phyloP scores from a whole-genome alignment of 2,113 vertebrate genomes.

The Syrrhaptes paradoxus region DNA sequence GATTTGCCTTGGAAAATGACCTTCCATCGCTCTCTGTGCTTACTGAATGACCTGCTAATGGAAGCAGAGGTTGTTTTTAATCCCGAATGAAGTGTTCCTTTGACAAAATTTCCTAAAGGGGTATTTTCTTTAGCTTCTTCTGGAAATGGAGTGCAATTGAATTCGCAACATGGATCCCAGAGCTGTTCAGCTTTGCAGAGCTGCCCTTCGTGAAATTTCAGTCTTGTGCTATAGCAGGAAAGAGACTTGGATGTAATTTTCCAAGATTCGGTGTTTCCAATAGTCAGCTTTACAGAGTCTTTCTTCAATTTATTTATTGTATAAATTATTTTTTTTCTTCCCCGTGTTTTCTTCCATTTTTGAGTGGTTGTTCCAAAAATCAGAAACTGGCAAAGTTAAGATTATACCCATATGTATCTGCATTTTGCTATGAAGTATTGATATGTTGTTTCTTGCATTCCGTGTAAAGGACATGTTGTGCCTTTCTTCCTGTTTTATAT shows the following conservation, averaged over 20 bases:
- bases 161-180: background rate
- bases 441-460: background rate
- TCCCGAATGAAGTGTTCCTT: background rate
- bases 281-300: background rate
- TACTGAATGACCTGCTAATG: background rate
- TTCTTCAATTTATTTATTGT: background rate
- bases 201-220: background rate
- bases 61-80: constrained; percentile 37
- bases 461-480: background rate
- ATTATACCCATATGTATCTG: background rate
- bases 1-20: background rate
- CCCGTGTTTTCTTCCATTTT: background rate
- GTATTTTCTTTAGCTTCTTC: constrained; percentile 1
- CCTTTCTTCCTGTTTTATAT: background rate
- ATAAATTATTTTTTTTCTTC: background rate
- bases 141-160: background rate
- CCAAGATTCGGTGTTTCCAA: background rate
- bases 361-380: background rate
- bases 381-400: background rate
- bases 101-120: constrained; percentile 21
- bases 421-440: background rate
- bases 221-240: background rate
- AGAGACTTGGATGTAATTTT: background rate
- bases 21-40: background rate
- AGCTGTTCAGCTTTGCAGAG: background rate